Percentiles rank a stretch among this genome's conserved stretches.
phyloP scores from a whole-genome alignment of 2,113 vertebrate genomes.

The Lutjanus erythropterus region DNA sequence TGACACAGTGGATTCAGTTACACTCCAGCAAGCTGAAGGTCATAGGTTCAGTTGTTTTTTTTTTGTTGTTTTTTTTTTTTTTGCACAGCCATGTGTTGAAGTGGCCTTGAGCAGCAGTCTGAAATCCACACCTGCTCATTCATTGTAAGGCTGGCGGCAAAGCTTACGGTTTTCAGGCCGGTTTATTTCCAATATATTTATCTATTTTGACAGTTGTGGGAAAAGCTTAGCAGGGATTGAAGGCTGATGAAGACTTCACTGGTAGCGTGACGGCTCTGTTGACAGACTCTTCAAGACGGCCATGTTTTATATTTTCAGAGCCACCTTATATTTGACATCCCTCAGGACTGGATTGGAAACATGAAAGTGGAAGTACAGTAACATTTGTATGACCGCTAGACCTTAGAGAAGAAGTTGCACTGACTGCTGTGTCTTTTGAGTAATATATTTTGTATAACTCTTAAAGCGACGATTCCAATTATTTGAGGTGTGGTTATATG shows the following conservation, averaged over 20 bases:
- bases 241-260: background rate
- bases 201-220: constrained; percentile 28
- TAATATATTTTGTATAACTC: background rate
- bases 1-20: constrained; percentile 50
- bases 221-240: background rate
- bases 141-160: background rate
- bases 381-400: background rate
- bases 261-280: background rate
- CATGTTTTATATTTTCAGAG: background rate
- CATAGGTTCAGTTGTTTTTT: constrained; percentile 36
- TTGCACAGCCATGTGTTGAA: constrained; percentile 21
- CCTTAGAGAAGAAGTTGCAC: background rate
- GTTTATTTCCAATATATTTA: constrained; percentile 6
- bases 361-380: background rate
- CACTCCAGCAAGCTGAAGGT: constrained; percentile 63
- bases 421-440: background rate
- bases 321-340: background rate
- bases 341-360: background rate
- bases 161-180: background rate
- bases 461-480: too few relatives aligned
- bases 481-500: too few relatives aligned
- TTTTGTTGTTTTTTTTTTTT: too few relatives aligned
- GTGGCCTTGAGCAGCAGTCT: constrained; percentile 27
- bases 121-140: constrained; percentile 22
- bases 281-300: background rate